Evolutionary conservation across 2,888 invertebrate species (phyloP).

Genomic region (Spodoptera littoralis): DNA sequence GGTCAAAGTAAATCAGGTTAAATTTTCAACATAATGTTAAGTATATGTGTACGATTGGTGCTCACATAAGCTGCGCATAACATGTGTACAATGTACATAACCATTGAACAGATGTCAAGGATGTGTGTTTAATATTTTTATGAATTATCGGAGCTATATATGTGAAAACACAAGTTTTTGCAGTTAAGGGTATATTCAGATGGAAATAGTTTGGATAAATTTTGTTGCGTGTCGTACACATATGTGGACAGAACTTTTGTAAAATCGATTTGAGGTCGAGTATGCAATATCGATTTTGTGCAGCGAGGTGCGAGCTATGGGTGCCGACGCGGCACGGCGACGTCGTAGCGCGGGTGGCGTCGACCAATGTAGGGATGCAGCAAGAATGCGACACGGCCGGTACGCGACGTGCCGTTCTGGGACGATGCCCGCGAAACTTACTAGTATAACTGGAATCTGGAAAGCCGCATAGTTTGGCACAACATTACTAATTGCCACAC

Average conservation of each 20-base stretch:
- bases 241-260: slow-evolving; percentile 20
- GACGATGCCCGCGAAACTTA: slow-evolving; percentile 45
- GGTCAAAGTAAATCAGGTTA: slow-evolving; percentile 20
- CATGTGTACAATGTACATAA: neutral
- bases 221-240: slow-evolving; percentile 10
- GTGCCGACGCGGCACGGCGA: slow-evolving; percentile 25
- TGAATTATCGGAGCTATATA: neutral
- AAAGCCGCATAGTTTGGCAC: slow-evolving; percentile 38
- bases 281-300: slow-evolving; percentile 51
- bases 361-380: slow-evolving; percentile 46
- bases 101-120: slow-evolving; percentile 2
- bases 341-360: slow-evolving; percentile 29
- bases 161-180: neutral
- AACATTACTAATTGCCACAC: slow-evolving; percentile 32
- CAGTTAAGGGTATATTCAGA: slow-evolving; percentile 3
- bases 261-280: slow-evolving; percentile 36
- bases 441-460: slow-evolving; percentile 49
- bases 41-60: neutral
- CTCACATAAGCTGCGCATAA: neutral
- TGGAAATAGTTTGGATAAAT: neutral
- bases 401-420: slow-evolving; percentile 52
- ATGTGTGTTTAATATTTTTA: neutral
- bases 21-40: slow-evolving; percentile 9
- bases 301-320: slow-evolving; percentile 30
- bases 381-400: slow-evolving; percentile 52